Base-by-base conservation (phyloP, 35 echinoderm and acorn worm species). In the Antedon bifida region DNA sequence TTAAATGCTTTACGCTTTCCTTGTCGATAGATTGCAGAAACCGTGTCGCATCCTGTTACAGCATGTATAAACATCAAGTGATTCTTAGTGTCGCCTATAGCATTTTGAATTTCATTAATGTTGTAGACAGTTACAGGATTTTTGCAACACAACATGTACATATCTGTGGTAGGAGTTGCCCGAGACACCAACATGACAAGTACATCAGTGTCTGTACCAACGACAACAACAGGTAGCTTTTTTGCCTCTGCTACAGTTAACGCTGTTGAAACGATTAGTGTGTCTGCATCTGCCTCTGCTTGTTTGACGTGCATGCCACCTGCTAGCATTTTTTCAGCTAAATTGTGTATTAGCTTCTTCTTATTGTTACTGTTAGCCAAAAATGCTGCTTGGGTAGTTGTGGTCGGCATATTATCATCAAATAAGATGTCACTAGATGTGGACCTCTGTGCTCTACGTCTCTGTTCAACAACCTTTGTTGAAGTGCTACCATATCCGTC, bases 211-310 rank as follows among this genome's bases (percentile, higher is more conserved):
- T 42, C 38, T 13, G 38, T 76, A 30, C 84, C 84, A 86, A 79
- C 84, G n/a, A 86, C 34, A 86, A 79, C 75, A 78, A 75, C 86
- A 74, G 78, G 86, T 46, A 46, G 30, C 78, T 87, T 38, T 78
- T 87, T 78, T 87, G 86, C 42, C 78, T 82, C 42, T 74, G 86
- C 86, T 75, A 64, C 19, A 19, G 78, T 79, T 87, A 87, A 55
- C 30, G 86, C 86, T 87, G 78, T 87, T 75, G 86, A 87, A 42
- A 84, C 87, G 76, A 89, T 89, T 44, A 89, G 39, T 34, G 26
- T 83, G 81, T 84, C 82, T 3, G 87, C 87, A 80, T 84, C 87
- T 45, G 82, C 82, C 33, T 78, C 82, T 45, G 82, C 87, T 75
- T 89, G 87, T 51, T 87, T 87, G 77, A 82, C 78, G 35, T 26